Conservation (phyloP, 2,113 vertebrate genomes). For the Ochotona princeps region DNA sequence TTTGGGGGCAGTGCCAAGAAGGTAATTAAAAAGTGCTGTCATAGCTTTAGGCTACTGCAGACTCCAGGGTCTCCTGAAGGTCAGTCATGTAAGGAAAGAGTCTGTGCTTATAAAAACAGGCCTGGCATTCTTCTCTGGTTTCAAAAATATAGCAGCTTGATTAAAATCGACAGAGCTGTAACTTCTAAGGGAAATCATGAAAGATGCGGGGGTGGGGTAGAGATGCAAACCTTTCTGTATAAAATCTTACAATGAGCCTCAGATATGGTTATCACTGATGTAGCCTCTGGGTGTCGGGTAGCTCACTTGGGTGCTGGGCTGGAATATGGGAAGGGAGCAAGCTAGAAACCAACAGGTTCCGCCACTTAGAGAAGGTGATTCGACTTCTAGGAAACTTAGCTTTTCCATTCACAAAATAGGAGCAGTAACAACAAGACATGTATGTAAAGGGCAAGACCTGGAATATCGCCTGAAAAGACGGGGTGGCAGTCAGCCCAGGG, state of each 20-base stretch:
- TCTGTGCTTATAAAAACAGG: conserved; percentile 66
- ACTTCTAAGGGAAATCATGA: neutral
- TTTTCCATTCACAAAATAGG: neutral
- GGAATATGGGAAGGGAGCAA: neutral
- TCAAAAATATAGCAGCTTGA: conserved; percentile 44
- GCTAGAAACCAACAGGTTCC: neutral
- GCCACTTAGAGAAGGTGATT: neutral
- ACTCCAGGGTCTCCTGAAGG: conserved; percentile 60
- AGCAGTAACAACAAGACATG: neutral
- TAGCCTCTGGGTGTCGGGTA: neutral
- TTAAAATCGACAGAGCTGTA: conserved; percentile 35
- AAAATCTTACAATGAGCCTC: neutral
- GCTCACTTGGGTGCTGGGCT: neutral
- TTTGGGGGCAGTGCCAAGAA: conserved; percentile 42
- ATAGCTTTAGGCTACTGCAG: conserved; percentile 63
- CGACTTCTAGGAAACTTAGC: neutral
- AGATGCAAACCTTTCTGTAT: neutral
- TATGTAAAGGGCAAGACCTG: neutral
- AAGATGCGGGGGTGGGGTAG: neutral
- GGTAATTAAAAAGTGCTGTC: conserved; percentile 76
- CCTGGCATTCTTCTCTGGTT: conserved; percentile 49
- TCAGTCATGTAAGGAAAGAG: conserved; percentile 56
- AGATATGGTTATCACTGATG: neutral
- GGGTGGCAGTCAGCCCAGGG: neutral
- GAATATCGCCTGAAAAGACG: neutral